Base-by-base conservation (phyloP, 2,113 vertebrate species). In the Xiphorhynchus elegans region DNA sequence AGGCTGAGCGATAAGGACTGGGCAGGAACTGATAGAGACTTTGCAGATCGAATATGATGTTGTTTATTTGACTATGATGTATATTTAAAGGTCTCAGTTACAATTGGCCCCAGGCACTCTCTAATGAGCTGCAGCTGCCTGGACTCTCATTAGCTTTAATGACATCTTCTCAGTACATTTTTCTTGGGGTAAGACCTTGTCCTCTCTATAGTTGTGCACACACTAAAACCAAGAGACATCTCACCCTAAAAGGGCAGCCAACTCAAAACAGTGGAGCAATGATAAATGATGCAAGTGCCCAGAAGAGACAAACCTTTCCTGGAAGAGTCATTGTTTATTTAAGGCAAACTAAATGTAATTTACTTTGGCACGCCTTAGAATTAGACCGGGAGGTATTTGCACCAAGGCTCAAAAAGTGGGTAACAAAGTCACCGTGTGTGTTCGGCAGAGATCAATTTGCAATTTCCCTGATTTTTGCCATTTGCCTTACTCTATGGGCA, bases 111-210 rank as follows among this genome's bases (percentile, higher is more conserved):
- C 78, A 37, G 97, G 98, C 97, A 90, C 88, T 95, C 93, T 94
- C 95, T 98, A 98, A 98, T 96, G 96, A 98, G 98, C 97, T 97
- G 94, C 98, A 98, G 98, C 98, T 98, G 98, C 97, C 98, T 81
- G 62, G 84, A 96, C 64, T 96, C 96, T 98, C 95, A 94, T 98
- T 98, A 97, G 96, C 97, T 98, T 96, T 97, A 96, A 95, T 97
- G 97, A 98, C 97, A 98, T 98, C 98, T 98, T 98, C 98, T 95
- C 96, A 11, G 60, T 96, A 94, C 97, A 84, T 96, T 97, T 96
- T 96, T 96, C 83, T 96, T 94, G 95, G 97, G 97, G 96, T 95
- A 88, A 97, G 94, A 97, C 97, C 95, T 87, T 85, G 93, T 92
- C 93, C 96, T 87, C 92, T 97, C 96, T 72, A 82, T 62, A 78